Percentiles rank a stretch among this genome's conserved stretches.
Evolutionary conservation across 2,888 invertebrate genomes (phyloP).

Genomic region (Teleiodes luculella): DNA sequence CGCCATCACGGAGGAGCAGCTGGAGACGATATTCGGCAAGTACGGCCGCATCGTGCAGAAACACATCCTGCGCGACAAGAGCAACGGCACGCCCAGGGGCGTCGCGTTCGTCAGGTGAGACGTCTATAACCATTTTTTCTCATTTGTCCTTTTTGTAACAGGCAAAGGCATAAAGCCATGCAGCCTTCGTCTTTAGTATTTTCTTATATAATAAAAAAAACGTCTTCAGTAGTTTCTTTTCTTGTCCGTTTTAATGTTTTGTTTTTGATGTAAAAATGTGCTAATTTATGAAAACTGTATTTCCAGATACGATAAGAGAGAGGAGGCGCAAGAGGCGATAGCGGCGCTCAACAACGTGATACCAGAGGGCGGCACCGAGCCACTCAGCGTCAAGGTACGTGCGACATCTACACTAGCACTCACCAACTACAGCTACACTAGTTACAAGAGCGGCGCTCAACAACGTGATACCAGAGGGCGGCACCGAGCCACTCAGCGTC

Average conservation of each 20-base stretch:
- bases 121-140: background rate
- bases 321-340: conserved; percentile 94
- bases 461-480: conserved; percentile 90
- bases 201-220: no score
- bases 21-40: conserved; percentile 91
- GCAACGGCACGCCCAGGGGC: conserved; percentile 91
- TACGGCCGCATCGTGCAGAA: conserved; percentile 95
- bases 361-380: conserved; percentile 90
- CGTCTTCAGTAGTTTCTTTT: no score
- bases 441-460: conserved; percentile 91
- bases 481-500: conserved; percentile 89
- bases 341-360: conserved; percentile 90
- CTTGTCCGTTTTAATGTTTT: no score
- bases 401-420: conserved; percentile 13
- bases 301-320: conserved; percentile 88
- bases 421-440: background rate
- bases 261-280: no score
- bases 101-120: conserved; percentile 95
- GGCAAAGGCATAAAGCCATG: no score
- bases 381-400: conserved; percentile 85
- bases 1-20: conserved; percentile 88
- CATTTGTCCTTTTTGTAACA: background rate
- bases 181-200: no score
- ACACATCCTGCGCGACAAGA: conserved; percentile 92
- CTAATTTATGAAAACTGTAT: background rate